Base-by-base conservation (phyloP, 2,888 invertebrate species). In the Chrysina gloriosa region DNA sequence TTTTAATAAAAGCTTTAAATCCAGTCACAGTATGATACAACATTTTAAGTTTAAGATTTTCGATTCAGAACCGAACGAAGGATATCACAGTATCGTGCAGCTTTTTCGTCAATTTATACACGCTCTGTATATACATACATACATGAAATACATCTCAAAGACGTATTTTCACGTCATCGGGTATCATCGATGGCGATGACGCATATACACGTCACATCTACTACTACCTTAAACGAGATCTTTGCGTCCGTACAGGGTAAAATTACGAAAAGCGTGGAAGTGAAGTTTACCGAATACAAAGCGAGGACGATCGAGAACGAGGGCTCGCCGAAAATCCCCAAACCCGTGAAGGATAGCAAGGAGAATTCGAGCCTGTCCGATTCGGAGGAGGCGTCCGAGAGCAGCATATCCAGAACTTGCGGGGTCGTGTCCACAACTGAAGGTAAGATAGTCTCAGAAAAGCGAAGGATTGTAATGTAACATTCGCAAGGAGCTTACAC, bases 261-360 rank as follows among this genome's bases (percentile, higher is more conserved):
- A 83, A 89, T 92, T 70, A 89, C 91, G 36, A 92, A 92, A 79
- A 92, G 91, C 34, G 91, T 92, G 52, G 92, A 92, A 78, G 92
- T 92, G 70, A 92, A 91, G 83, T 85, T 92, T 67, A 90, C 89
- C 6, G 88, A 89, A 76, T 89, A 89, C 66, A 90, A 91, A 74
- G 72, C 80, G 1, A 75, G 82, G 67, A 80, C 78, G 61, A 74
- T 75, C 47, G 75, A 75, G 31, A 71, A 69, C 7, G 82, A 81
- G 45, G 77, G 77, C 19, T 79, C 80, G 0, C 80, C 80, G 47
- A 75, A 73, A 63, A 74, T 70, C 21, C 63, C 65, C 34, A 86
- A 84, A 75, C 84, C 84, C 45, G 86, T 84, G 76, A 80, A 81
- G 68, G 80, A 85, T 66, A 81, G 85, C 64, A 87, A 84, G 72